These are phyloP conservation scores for Cavia aperea DNA, from an alignment of 2,113 vertebrate genomes.

Conservation along the genomic window DNA sequence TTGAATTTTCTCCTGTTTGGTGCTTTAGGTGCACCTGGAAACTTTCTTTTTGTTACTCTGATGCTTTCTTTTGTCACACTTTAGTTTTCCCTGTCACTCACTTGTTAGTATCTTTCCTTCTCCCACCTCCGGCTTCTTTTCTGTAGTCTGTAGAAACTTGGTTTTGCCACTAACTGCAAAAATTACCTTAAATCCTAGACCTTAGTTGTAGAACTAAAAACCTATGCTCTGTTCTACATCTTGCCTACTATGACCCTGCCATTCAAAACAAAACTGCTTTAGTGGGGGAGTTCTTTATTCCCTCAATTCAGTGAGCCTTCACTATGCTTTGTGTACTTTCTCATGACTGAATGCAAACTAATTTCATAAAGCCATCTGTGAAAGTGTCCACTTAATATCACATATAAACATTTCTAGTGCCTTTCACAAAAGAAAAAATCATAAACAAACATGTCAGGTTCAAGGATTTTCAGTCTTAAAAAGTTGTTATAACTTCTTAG, in stretches of 20 bases:
- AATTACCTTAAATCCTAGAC: background rate
- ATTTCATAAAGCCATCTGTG: conserved; percentile 17
- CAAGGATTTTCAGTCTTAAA: conserved; percentile 25
- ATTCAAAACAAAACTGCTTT: conserved; percentile 14
- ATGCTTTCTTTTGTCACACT: background rate
- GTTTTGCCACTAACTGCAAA: background rate
- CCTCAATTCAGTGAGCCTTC: background rate
- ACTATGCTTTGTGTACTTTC: conserved; percentile 8
- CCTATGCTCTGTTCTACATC: background rate
- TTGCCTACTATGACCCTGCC: background rate
- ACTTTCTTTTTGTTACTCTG: background rate
- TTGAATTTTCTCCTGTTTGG: conserved; percentile 3
- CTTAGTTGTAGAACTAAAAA: background rate
- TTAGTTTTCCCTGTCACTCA: background rate
- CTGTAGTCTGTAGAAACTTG: background rate
- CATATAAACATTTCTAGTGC: background rate
- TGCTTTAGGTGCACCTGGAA: background rate
- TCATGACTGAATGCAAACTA: background rate
- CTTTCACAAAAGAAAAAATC: conserved; percentile 15
- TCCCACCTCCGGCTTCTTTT: background rate
- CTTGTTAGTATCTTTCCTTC: background rate
- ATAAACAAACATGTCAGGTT: background rate
- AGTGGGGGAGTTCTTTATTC: background rate
- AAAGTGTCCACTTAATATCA: background rate
- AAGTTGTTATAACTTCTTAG: conserved; percentile 30